Evolutionary conservation across 2,888 invertebrate species (phyloP).

Genomic region (Lithophane ornitopus): DNA sequence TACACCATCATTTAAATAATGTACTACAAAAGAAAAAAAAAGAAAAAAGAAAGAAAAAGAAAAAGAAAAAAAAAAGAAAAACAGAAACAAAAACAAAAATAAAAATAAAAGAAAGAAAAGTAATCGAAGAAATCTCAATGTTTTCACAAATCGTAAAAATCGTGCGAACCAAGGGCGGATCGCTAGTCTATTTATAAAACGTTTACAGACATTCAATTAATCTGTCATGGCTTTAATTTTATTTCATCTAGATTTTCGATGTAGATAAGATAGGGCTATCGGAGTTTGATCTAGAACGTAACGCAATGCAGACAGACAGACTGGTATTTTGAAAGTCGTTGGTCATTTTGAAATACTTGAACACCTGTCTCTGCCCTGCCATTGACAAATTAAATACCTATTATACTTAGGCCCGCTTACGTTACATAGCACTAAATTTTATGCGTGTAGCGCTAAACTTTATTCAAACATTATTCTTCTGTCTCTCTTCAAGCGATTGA

Average conservation of each 20-base stretch:
- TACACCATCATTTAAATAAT: neutral
- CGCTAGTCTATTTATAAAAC: neutral
- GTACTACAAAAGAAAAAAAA: too few relatives aligned
- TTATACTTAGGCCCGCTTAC: neutral
- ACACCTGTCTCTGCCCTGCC: neutral
- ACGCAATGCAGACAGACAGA: constrained; percentile 1
- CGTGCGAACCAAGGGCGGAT: too few relatives aligned
- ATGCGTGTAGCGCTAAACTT: too few relatives aligned
- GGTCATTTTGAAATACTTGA: constrained; percentile 17
- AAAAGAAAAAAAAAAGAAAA: too few relatives aligned
- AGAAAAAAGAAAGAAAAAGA: too few relatives aligned
- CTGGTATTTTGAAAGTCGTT: constrained; percentile 28
- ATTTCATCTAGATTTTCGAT: constrained; percentile 20
- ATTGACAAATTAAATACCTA: constrained; percentile 1
- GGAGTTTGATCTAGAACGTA: constrained; percentile 25
- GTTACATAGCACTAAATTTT: too few relatives aligned
- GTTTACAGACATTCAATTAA: constrained; percentile 16
- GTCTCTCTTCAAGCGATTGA: too few relatives aligned
- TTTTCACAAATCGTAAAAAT: too few relatives aligned
- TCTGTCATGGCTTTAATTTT: constrained; percentile 11
- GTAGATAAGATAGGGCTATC: constrained; percentile 27
- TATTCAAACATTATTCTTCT: too few relatives aligned
- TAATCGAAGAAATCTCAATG: too few relatives aligned
- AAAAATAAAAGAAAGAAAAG: too few relatives aligned
- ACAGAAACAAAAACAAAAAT: too few relatives aligned